Base-by-base conservation (phyloP, 1,140 invertebrate species). In the Bombyx mandarina region DNA sequence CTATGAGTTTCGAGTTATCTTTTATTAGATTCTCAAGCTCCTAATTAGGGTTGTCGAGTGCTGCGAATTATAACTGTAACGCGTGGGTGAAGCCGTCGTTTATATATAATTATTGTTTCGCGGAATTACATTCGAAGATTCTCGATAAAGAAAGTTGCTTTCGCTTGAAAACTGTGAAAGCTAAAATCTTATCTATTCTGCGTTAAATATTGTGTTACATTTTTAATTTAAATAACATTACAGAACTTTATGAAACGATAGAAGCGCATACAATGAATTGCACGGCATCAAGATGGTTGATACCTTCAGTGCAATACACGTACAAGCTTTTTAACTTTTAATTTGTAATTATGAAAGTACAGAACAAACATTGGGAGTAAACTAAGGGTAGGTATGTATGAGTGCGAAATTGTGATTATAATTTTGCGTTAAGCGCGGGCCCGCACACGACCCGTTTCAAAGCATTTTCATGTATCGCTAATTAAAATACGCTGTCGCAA, bases 401-500 rank as follows among this genome's bases (percentile, higher is more conserved):
- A 75, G 63, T 73, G 66, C 67, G 62, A 77, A 73, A 82, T 74
- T 69, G 67, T 60, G 60, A 60, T 78, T 82, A 85, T 84, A 75
- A 85, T 85, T 79, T 65, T 65, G 65, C 62, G 62, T 66, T 69
- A 72, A 77, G 77, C 64, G 69, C 60, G 63, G 54, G 58, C 69
- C 58, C 70, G 57, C 73, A 71, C 71, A 77, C 66, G 68, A 56
- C 58, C 64, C 57, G 65, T 77, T 77, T 79, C 80, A 85, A 78
- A 85, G 79, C 84, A 85, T 87, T 85, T 79, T 80, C 84, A 69
- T 87, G 82, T 87, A 83, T 84, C 65, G 71, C 84, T 87, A 87
- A 87, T 87, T 85, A 81, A 86, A 85, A 86, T 85, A 80, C 80
- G 82, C 80, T 84, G 83, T 83, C 76, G 75, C 67, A 62, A 64